Evolutionary conservation across 30 jellyfish, hydroid and myxozoan species (phyloP).

Genomic region (Chrysaora quinquecirrha): DNA sequence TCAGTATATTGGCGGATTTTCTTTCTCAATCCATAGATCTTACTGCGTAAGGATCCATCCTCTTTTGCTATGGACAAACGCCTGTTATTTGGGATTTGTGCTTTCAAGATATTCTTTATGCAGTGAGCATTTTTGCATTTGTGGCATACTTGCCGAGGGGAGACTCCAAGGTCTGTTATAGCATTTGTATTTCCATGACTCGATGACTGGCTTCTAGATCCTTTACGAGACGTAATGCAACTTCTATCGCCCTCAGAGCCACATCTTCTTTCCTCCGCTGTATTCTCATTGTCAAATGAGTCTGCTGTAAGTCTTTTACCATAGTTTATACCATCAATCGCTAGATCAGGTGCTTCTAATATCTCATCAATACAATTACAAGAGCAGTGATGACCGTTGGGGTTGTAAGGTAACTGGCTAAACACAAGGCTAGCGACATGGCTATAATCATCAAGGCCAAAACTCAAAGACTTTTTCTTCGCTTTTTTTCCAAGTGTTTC

Average conservation of each 20-base stretch:
- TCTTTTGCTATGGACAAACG: constrained; percentile 49
- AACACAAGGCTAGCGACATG: constrained; percentile 67
- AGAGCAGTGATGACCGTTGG: constrained; percentile 77
- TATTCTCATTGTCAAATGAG: not conserved
- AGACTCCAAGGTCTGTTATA: constrained; percentile 11
- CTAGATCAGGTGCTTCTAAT: constrained; percentile 40
- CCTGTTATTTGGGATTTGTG: not conserved
- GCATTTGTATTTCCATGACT: not conserved
- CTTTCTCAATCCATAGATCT: constrained; percentile 50
- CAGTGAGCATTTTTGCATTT: constrained; percentile 23
- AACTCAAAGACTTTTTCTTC: constrained; percentile 15
- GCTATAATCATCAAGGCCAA: constrained; percentile 63
- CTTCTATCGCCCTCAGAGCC: not conserved
- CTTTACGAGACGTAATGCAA: not conserved
- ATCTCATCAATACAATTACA: constrained; percentile 65
- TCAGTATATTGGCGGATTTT: constrained; percentile 39
- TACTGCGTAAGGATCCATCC: constrained; percentile 63
- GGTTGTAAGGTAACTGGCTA: constrained; percentile 67
- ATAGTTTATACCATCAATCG: constrained; percentile 41
- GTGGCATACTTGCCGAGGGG: constrained; percentile 26
- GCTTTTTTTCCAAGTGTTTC: constrained; percentile 48
- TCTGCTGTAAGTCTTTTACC: constrained; percentile 20
- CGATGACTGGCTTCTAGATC: not conserved
- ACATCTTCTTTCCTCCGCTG: constrained; percentile 18
- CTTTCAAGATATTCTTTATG: not conserved